These are phyloP conservation scores for Sisyra terminalis DNA, from an alignment of 2,888 invertebrate genomes.

Conservation along the genomic window DNA sequence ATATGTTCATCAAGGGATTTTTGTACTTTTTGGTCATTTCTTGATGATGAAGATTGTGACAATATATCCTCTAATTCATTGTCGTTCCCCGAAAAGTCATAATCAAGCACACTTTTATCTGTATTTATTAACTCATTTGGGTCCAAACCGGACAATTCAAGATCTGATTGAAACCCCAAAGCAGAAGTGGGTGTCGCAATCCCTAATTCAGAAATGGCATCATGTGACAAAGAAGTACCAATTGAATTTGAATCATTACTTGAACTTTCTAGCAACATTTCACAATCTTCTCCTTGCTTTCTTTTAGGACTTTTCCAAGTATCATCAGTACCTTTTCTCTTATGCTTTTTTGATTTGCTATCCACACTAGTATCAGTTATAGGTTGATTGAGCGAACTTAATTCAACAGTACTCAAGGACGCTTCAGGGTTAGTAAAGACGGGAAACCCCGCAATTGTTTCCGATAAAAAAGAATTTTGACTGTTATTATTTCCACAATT, in stretches of 20 bases:
- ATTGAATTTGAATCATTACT: conserved; percentile 43
- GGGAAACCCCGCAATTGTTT: conserved; percentile 25
- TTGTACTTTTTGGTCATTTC: conserved; percentile 37
- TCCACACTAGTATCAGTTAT: conserved; percentile 23
- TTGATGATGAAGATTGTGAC: conserved; percentile 11
- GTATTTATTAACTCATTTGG: conserved; percentile 35
- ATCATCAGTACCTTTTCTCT: conserved; percentile 43
- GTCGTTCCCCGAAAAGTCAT: conserved; percentile 41
- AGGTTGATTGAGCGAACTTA: conserved; percentile 18
- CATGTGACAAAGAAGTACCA: conserved; percentile 33
- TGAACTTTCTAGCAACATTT: conserved; percentile 43
- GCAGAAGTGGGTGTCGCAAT: conserved; percentile 33
- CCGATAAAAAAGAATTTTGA: conserved; percentile 22
- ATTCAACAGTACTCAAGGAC: conserved; percentile 18
- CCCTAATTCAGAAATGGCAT: conserved; percentile 28
- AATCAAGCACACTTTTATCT: conserved; percentile 33
- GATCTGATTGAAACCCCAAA: conserved; percentile 40
- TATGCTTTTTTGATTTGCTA: conserved; percentile 33
- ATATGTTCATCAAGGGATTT: conserved; percentile 35
- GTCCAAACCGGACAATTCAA: conserved; percentile 46
- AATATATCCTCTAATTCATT: conserved; percentile 39
- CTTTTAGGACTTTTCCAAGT: conserved; percentile 45
- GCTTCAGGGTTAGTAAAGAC: conserved; percentile 21
- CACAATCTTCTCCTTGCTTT: conserved; percentile 35
- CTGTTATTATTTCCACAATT: not conserved